phyloP scores from a whole-genome alignment of 2,888 invertebrate species.

The Magallana nippona region DNA sequence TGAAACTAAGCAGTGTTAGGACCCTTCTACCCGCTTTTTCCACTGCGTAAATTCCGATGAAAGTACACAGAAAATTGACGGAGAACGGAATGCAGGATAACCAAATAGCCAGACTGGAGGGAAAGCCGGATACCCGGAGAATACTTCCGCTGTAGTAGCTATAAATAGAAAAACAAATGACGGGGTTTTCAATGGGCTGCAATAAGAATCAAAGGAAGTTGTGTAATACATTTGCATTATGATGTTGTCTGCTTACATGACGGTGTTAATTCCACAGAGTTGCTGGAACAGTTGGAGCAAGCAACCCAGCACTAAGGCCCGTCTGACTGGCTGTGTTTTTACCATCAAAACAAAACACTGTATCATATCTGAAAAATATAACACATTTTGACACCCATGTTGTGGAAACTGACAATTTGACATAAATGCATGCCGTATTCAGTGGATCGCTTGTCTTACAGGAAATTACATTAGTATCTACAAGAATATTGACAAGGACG shows the following conservation, averaged over 20 bases:
- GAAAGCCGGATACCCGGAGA: constrained; percentile 80
- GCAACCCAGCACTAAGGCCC: constrained; percentile 82
- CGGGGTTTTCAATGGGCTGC: not conserved
- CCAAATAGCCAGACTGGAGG: constrained; percentile 81
- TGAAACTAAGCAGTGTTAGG: constrained; percentile 67
- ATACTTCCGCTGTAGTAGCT: constrained; percentile 83
- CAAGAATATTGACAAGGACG: no score
- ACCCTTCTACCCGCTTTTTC: constrained; percentile 81
- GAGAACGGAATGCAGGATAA: constrained; percentile 79
- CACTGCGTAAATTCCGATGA: constrained; percentile 81
- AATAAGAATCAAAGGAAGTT: no score
- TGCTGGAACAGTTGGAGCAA: constrained; percentile 82
- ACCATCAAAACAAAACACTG: constrained; percentile 69
- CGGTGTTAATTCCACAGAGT: constrained; percentile 82
- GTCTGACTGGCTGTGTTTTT: constrained; percentile 74
- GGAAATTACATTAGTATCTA: no score
- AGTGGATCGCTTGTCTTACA: no score
- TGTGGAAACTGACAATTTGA: no score
- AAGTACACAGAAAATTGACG: constrained; percentile 81
- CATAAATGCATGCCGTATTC: no score
- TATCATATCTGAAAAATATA: constrained; percentile 40
- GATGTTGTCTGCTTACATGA: constrained; percentile 75
- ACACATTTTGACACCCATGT: not conserved
- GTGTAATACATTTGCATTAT: no score
- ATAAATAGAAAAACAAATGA: constrained; percentile 48